Percentiles rank a stretch among this genome's conserved stretches.
phyloP scores from a whole-genome alignment of 1,140 invertebrate genomes.

The Stegodyphus dumicola region DNA sequence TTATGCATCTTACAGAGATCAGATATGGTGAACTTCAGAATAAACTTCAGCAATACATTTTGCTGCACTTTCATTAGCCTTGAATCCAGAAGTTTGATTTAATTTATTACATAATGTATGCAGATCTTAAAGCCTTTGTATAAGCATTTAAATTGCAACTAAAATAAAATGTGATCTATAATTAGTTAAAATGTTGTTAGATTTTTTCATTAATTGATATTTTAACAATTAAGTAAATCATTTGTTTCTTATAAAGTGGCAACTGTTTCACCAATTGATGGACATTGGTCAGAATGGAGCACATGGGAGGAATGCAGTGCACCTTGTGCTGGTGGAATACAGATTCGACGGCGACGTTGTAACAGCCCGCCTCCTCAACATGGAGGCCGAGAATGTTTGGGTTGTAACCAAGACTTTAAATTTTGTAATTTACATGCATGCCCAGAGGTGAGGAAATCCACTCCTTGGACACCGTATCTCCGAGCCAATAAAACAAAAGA shows the following conservation, averaged over 20 bases:
- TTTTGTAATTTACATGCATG: conserved; percentile 79
- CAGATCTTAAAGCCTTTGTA: neutral
- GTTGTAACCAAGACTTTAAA: conserved; percentile 74
- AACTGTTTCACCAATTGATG: conserved; percentile 62
- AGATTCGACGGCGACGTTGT: conserved; percentile 72
- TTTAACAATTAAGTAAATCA: too few relatives aligned
- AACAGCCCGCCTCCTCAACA: conserved; percentile 75
- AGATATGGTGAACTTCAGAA: too few relatives aligned
- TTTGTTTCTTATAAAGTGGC: conserved; percentile 2
- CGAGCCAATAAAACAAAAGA: conserved; percentile 69
- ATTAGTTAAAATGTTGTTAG: too few relatives aligned
- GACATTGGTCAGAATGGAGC: conserved; percentile 68
- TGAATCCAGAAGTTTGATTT: neutral
- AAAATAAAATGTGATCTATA: neutral
- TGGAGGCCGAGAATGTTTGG: conserved; percentile 76
- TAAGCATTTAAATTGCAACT: conserved; percentile 8
- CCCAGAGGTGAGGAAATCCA: conserved; percentile 75
- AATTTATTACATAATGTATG: neutral
- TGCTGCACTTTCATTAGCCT: too few relatives aligned
- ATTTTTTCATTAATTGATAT: too few relatives aligned
- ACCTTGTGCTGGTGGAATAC: conserved; percentile 66
- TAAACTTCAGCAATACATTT: too few relatives aligned
- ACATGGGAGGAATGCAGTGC: conserved; percentile 67
- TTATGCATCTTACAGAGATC: too few relatives aligned
- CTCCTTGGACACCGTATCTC: conserved; percentile 84